phyloP scores from a whole-genome alignment of 2,797 vertebrate species.

The Clamator glandarius region DNA sequence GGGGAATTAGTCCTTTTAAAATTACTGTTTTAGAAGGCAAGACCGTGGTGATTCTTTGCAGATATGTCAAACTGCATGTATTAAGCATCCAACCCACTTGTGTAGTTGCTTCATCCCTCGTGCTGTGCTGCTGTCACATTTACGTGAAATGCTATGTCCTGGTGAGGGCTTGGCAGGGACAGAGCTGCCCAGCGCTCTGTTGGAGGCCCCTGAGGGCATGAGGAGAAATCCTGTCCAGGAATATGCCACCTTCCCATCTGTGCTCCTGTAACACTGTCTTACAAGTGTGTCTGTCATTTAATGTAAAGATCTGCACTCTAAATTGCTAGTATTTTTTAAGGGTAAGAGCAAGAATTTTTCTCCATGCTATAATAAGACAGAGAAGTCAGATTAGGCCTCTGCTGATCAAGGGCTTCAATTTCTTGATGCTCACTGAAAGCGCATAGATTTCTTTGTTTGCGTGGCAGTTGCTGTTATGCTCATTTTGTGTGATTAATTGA shows the following conservation, averaged over 20 bases:
- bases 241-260: neutral
- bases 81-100: rapidly evolving
- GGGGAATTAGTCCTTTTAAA: neutral
- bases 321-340: neutral
- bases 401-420: neutral
- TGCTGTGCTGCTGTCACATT: neutral
- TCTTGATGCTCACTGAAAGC: neutral
- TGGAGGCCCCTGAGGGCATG: neutral
- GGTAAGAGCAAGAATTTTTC: neutral
- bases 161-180: neutral
- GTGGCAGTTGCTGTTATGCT: neutral
- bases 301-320: neutral
- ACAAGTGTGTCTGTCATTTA: rapidly evolving
- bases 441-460: neutral
- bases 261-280: neutral
- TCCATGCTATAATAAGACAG: rapidly evolving
- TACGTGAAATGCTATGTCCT: neutral
- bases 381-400: neutral
- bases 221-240: neutral
- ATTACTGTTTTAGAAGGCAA: neutral
- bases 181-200: neutral
- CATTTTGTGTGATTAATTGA: neutral
- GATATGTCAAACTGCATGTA: neutral
- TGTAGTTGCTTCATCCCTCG: neutral
- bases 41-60: neutral